Evolutionary conservation across 2,888 invertebrate genomes (phyloP), one percentile per base, ranked within the genome.

Genomic region (Pharmacophagus antenor): DNA sequence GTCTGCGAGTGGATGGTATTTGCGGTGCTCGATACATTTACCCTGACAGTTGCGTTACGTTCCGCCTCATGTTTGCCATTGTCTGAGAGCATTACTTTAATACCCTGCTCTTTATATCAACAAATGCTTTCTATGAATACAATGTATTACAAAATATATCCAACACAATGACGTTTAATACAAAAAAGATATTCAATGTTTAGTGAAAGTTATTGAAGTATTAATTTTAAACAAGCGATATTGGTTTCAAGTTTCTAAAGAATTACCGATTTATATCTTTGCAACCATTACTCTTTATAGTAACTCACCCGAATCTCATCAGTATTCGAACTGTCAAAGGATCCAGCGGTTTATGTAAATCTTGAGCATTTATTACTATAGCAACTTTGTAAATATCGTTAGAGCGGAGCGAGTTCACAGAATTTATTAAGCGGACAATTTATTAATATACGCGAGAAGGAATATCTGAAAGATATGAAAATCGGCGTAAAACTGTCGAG

Each of bases 11-110:
- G 77, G 69, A 76, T 78, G 73, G 75, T 81, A 69, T 72, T 70
- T 72, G 72, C 68, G 76, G 82, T 76, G 75, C 77, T 79, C 82
- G 75, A 87, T 87, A 86, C 80, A 84, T 85, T 85, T 83, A 80
- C 76, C 69, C 73, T 75, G 77, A 74, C 74, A 71, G 74, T 68
- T 74, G 72, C 74, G 75, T 77, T 74, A 68, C 73, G 76, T 84
- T 80, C 77, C 76, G 75, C 71, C 63, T 76, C 74, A 70, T 84
- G 72, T 86, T 86, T 84, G 77, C 82, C 74, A 82, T 84, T 83
- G 85, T 86, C 85, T 85, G 82, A 85, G 74, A 79, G 81, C 79
- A 77, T 73, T 69, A 74, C 77, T 71, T 74, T 83, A 82, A 82
- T 83, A 80, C 76, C 75, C 75, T 70, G 70, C 75, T 74, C 72